These are phyloP conservation scores for Tethya wilhelma DNA, from an alignment of 37 sponge, comb jelly and placozoan species.

Conservation along the genomic window DNA sequence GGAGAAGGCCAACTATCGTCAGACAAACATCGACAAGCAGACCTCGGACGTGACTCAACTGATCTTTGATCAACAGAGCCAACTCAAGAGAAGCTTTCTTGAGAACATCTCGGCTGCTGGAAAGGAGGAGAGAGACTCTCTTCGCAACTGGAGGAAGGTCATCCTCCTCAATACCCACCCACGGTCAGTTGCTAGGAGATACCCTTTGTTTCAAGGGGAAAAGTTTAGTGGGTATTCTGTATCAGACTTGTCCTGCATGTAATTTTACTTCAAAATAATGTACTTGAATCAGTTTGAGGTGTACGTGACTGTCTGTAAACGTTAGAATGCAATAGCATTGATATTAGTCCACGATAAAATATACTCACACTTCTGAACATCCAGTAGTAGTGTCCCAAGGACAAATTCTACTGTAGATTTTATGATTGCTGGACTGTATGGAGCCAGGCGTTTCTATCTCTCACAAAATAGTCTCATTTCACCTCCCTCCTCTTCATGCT, in stretches of 20 bases:
- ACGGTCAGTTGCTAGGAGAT: constrained; percentile 54
- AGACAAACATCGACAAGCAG: constrained; percentile 30
- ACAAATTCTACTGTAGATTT: too few species aligned
- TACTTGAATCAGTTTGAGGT: too few species aligned
- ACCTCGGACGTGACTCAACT: constrained; percentile 40
- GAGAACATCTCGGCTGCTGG: constrained; percentile 38
- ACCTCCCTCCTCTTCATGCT: background rate
- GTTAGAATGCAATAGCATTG: too few species aligned
- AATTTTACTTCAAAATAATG: background rate
- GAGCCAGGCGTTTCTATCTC: too few species aligned
- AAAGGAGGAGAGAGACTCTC: constrained; percentile 34
- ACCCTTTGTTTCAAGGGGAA: too few species aligned
- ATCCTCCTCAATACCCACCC: constrained; percentile 67
- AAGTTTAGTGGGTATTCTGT: too few species aligned
- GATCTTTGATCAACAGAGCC: constrained; percentile 47
- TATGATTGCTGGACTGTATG: too few species aligned
- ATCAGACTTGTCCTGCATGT: too few species aligned
- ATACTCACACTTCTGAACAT: too few species aligned
- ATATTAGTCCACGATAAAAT: too few species aligned
- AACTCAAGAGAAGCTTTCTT: constrained; percentile 33
- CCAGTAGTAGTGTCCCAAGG: too few species aligned
- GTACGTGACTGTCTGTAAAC: too few species aligned
- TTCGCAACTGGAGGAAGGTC: constrained; percentile 68
- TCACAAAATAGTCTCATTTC: background rate
- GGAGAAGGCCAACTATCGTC: constrained; percentile 26